A percentile compares a stretch with the other conserved stretches of the same genome.
Conservation (phyloP, 2,113 vertebrate genomes). For the Paramormyrops kingsleyae region DNA sequence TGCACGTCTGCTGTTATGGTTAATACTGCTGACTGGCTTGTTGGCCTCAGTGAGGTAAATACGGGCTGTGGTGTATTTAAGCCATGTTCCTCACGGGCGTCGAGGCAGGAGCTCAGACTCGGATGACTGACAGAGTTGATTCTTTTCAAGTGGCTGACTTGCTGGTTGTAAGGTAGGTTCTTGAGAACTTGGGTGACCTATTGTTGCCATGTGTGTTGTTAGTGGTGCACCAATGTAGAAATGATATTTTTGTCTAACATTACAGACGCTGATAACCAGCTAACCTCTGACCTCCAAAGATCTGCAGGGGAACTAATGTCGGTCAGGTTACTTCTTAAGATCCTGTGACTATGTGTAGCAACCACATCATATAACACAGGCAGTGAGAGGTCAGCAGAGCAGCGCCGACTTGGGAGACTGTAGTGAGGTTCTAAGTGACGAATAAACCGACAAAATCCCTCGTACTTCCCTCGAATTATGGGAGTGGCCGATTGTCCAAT, state of each 20-base stretch:
- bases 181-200: neutral
- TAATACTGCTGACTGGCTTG: neutral
- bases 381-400: neutral
- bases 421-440: neutral
- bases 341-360: neutral
- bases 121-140: neutral
- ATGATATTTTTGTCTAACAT: neutral
- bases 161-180: constrained; percentile 13
- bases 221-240: neutral
- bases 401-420: neutral
- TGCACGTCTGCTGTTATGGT: neutral
- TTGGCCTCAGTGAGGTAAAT: neutral
- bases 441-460: neutral
- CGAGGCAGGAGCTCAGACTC: neutral
- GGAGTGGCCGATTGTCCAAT: too few relatives aligned
- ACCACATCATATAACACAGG: neutral
- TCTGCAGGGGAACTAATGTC: neutral
- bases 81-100: neutral
- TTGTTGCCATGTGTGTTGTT: neutral
- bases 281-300: neutral
- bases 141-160: neutral
- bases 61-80: neutral
- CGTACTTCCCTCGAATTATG: neutral
- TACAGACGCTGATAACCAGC: neutral
- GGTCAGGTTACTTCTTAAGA: neutral